Conservation (phyloP, 2,113 vertebrate species). For the Hymenochirus boettgeri region DNA sequence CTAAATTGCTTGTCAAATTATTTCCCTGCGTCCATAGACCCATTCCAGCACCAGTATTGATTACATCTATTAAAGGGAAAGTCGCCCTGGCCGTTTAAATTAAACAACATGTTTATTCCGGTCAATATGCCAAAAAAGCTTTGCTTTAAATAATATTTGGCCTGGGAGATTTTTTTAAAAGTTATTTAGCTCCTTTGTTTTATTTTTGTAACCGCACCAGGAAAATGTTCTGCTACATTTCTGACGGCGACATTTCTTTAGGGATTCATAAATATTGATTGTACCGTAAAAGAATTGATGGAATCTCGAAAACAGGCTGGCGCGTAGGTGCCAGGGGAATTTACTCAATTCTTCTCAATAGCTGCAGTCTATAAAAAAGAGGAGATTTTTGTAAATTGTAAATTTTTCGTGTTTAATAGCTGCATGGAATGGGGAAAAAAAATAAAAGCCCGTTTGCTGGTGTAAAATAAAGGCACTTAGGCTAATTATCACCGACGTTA, state of each 20-base stretch:
- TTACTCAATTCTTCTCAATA: conserved; percentile 87
- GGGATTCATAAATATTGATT: conserved; percentile 99
- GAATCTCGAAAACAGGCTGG: conserved; percentile 81
- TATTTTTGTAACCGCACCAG: conserved; percentile 65
- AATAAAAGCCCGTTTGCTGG: too few species aligned
- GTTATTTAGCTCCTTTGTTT: conserved; percentile 74
- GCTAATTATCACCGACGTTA: conserved; percentile 12
- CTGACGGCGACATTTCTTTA: conserved; percentile 87
- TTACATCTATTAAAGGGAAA: conserved; percentile 57
- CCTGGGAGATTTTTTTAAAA: conserved; percentile 81
- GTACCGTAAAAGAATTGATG: conserved; percentile 92
- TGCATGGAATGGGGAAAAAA: too few species aligned
- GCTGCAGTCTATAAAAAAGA: conserved; percentile 83
- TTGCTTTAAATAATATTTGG: conserved; percentile 71
- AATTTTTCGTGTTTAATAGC: conserved; percentile 80
- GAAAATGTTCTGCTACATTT: conserved; percentile 74
- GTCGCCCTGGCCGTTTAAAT: conserved; percentile 55
- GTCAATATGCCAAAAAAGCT: conserved; percentile 56
- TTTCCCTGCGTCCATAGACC: conserved; percentile 62
- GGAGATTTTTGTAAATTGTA: conserved; percentile 82
- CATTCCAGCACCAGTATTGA: conserved; percentile 61
- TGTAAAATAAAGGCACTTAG: too few species aligned
- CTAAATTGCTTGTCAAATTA: conserved; percentile 55
- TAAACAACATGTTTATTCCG: conserved; percentile 48
- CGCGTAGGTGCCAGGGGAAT: conserved; percentile 75